Evolutionary conservation across 2,113 vertebrate species (phyloP).

Genomic region (Fulmarus glacialis): DNA sequence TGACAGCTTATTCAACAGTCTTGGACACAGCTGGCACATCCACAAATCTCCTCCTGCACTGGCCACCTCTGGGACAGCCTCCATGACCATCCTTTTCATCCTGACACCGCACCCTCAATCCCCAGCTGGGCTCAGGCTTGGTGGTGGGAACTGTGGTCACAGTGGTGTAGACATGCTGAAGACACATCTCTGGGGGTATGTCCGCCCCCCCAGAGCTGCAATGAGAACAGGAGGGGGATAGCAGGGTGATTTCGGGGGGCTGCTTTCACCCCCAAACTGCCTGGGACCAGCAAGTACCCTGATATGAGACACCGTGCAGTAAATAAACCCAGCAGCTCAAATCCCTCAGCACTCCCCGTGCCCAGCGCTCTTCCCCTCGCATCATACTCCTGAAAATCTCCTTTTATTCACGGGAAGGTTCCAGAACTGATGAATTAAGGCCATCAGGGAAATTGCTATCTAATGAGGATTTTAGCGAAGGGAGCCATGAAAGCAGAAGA

Average conservation of each 20-base stretch:
- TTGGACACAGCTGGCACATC: not conserved
- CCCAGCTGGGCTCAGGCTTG: not conserved
- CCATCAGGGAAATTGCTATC: too few relatives aligned
- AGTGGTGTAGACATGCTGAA: not conserved
- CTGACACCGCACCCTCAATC: not conserved
- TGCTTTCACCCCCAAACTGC: not conserved
- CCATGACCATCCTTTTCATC: not conserved
- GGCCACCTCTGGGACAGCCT: not conserved
- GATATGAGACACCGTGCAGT: rapidly evolving
- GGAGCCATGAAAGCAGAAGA: not conserved
- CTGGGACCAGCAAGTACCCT: not conserved
- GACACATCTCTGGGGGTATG: not conserved
- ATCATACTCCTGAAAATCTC: not conserved
- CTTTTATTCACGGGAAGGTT: not conserved
- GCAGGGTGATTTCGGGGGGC: not conserved
- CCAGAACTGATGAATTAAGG: not conserved
- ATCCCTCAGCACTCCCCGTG: not conserved
- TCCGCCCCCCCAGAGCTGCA: too few relatives aligned
- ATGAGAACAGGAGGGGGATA: not conserved
- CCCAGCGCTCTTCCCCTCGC: not conserved
- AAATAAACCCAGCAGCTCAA: not conserved
- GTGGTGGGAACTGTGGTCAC: not conserved
- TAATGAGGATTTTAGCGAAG: not conserved
- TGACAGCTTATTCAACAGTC: not conserved
- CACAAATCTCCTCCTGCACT: not conserved